Evolutionary conservation across 2,113 vertebrate species (phyloP), one percentile per base, ranked within the genome.

Genomic region (Kryptolebias marmoratus): DNA sequence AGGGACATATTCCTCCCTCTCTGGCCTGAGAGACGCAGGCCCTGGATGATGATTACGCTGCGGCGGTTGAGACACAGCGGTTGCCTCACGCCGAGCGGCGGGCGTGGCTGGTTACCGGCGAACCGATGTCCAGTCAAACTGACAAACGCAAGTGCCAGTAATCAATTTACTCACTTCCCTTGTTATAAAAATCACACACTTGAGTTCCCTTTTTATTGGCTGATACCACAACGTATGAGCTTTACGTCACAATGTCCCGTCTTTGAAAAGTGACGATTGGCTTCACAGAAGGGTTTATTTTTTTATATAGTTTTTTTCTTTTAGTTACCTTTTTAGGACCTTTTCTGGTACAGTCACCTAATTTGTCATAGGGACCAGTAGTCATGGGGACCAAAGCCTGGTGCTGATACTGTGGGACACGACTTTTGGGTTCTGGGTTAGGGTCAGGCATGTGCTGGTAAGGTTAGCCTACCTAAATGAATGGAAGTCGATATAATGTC

Each of bases 91-190:
- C 67, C 64, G 71, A 7, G 57, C 49, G 58, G 32, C 22, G 59
- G 87, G 87, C 36, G 88, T 68, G 81, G 86, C 68, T 31, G 28
- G 11, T 74, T 64, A 65, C 73, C 55, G 66, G 13, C 8, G 11
- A 13, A 45, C 65, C 88, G 82, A 87, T 73, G 76, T 81, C 73
- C 82, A 66, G 66, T 67, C 48, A 63, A 64, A 72, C 55, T 71
- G 75, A 69, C 62, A 85, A 54, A 58, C 44, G 45, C 44, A 44
- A 69, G 10, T 85, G 61, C 77, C 75, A 18, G 87, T 78, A 84
- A 88, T 91, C 54, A 44, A 10, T 68, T 85, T 69, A 78, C 53
- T 85, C 84, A 90, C 79, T 90, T 90, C 84, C 82, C 39, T 71
- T 81, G 53, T 72, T 53, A 49, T 69, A 7, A 39, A 30, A 10